Evolutionary conservation across 2,888 invertebrate genomes (phyloP), one percentile per base, ranked within the genome.

Genomic region (Drosophila basisetae): DNA sequence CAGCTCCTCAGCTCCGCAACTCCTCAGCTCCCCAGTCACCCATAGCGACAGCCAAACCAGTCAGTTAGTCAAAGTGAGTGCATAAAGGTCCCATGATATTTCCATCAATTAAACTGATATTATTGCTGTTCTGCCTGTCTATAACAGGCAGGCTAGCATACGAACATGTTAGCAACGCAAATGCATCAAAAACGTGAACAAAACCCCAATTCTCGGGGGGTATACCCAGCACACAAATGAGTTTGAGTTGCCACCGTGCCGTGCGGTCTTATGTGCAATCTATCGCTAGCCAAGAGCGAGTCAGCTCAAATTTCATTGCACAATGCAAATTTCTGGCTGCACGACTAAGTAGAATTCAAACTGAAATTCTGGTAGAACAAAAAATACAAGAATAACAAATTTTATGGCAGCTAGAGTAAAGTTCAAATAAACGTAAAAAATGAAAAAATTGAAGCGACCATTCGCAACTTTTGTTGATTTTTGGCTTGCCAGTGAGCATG

Each of bases 31-130:
- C 10, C 41, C 33, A 39, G 47, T 25, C 50, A 11, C 28, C 28
- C 16, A 47, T 7, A 4, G 25, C 47, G 16, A 25, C 25, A 25
- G 16, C 2, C 54, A 35, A 54, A 10, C 33, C 55, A 55, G 22
- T 47, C 22, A 47, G 35, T 7, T 47, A 47, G 43, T 9, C 50
- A 54, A 50, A 49, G 37, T 33, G 62, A 58, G 56, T 54, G 52
- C 47, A 69, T 74, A 33, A 41, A 41, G 39, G 73, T 62, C 78
- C 78, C 73, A 37, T 73, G 73, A 82, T 76, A 85, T 80, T 84
- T 88, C 75, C 62, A 88, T 85, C 90, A 84, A 84, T 90, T 90
- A 89, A 71, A 89, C 76, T 73, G 83, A 68, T 78, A 85, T 88
- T 80, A 68, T 55, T 47, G 41, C 53, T 25, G 50, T 43, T 56